Conservation (phyloP, 23 tunicate species). For the Styela clava region DNA sequence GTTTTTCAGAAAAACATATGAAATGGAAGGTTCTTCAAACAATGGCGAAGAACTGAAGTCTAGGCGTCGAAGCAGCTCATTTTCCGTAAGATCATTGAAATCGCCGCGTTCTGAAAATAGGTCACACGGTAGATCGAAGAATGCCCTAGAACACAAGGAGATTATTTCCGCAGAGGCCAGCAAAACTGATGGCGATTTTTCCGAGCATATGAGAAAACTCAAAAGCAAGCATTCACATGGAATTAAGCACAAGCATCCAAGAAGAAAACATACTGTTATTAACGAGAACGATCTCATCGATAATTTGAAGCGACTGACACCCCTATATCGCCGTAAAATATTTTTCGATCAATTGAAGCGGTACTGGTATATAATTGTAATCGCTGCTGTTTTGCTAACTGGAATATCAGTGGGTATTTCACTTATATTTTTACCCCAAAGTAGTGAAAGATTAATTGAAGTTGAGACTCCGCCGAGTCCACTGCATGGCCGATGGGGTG, state of each 20-base stretch:
- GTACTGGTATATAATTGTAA: conserved; percentile 26
- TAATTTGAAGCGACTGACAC: conserved; percentile 24
- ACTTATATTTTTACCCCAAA: not conserved
- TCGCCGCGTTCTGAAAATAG: no score
- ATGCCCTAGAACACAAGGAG: no score
- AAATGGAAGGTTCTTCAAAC: no score
- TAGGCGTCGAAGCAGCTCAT: no score
- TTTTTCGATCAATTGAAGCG: conserved; percentile 41
- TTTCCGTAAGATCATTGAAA: no score
- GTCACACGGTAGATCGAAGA: no score
- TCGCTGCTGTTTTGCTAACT: conserved; percentile 6
- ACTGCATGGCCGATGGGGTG: conserved; percentile 25
- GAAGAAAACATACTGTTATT: not conserved
- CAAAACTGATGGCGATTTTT: not conserved
- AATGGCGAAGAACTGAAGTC: no score
- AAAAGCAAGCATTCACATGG: not conserved
- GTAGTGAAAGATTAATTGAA: not conserved
- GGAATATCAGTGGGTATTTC: conserved; percentile 20
- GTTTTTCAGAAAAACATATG: no score
- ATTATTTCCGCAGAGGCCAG: no score
- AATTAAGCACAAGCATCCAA: not conserved
- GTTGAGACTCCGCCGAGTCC: conserved; percentile 13
- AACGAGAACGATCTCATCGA: conserved; percentile 20
- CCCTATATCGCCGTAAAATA: conserved; percentile 41
- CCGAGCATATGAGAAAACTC: not conserved